Evolutionary conservation across 53 echinoderm and acorn worm genomes (phyloP), one percentile per base, ranked within the genome.

Genomic region (Pentamera pediparva): DNA sequence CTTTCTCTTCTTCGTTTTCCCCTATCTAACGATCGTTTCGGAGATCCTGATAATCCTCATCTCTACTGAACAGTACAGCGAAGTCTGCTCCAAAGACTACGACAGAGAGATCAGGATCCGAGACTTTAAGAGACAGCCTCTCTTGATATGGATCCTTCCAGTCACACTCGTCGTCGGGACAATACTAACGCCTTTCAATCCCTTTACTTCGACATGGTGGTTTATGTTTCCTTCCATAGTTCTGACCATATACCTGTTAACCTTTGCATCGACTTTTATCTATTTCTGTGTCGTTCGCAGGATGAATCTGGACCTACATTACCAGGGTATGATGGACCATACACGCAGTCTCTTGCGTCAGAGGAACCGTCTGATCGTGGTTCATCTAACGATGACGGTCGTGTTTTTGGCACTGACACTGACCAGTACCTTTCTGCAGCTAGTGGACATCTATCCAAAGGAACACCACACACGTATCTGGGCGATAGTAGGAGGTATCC

Each of bases 221-320:
- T 29, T 43, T n/a, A 22, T 67, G 40, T 67, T 67, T 32, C 67
- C 67, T 11, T 5, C 7, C 15, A 39, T 67, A 17, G 45, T 22
- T 28, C 10, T 27, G 43, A 26, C 29, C 6, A 22, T 67, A 11
- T 67, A 43, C 45, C 40, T 67, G 2, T 4, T 67, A 13, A 67
- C 67, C 5, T 67, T 67, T 29, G 67, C 26, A 28, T 20, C 30
- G 20, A 67, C 67, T 2, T 67, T 39, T 18, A 18, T 28, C 45
- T 67, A 67, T 45, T 43, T 67, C 12, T 41, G 30, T 6, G 24
- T 67, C 25, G 39, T 67, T 11, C 29, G 67, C 12, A 41, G 30
- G 38, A 67, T 67, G 67, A 67, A 67, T 29, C 27, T 67, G 25
- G 67, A 67, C 45, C 67, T 67, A 11, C 67, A 67, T 22, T n/a